These are phyloP conservation scores for Sepioteuthis lessoniana DNA, from an alignment of 2,888 invertebrate species.

Conservation along the genomic window DNA sequence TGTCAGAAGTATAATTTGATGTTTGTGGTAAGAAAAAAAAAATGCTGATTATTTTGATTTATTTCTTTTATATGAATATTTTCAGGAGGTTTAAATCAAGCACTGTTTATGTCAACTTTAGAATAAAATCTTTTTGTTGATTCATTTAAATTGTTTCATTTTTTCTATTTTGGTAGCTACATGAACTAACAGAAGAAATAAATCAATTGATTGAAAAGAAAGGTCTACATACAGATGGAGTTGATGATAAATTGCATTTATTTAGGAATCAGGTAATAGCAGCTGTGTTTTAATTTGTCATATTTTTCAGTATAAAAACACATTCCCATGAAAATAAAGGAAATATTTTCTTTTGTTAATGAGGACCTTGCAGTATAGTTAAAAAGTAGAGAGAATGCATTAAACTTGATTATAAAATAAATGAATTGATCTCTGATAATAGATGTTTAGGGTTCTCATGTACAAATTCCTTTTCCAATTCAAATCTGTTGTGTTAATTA, in stretches of 20 bases:
- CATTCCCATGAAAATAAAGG: background rate
- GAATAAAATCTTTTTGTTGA: background rate
- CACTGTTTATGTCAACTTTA: no score
- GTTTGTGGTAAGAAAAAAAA: no score
- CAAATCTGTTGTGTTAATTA: no score
- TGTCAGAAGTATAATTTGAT: no score
- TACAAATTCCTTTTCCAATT: background rate
- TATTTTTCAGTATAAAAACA: background rate
- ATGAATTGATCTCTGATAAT: background rate
- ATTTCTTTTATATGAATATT: no score
- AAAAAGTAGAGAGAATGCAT: background rate
- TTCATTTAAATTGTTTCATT: background rate
- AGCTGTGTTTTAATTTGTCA: background rate
- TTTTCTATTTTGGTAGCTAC: slow-evolving; percentile 25
- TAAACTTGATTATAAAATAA: no score
- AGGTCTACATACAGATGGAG: slow-evolving; percentile 80
- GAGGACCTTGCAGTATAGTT: background rate
- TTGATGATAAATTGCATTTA: slow-evolving; percentile 85
- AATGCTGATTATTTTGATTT: no score
- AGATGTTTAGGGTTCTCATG: background rate
- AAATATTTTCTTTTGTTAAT: background rate
- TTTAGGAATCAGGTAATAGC: slow-evolving; percentile 84
- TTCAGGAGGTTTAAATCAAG: no score
- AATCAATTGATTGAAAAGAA: slow-evolving; percentile 84
- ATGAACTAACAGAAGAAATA: slow-evolving; percentile 77